Conservation (phyloP, 2,888 invertebrate genomes). For the Aelia acuminata region DNA sequence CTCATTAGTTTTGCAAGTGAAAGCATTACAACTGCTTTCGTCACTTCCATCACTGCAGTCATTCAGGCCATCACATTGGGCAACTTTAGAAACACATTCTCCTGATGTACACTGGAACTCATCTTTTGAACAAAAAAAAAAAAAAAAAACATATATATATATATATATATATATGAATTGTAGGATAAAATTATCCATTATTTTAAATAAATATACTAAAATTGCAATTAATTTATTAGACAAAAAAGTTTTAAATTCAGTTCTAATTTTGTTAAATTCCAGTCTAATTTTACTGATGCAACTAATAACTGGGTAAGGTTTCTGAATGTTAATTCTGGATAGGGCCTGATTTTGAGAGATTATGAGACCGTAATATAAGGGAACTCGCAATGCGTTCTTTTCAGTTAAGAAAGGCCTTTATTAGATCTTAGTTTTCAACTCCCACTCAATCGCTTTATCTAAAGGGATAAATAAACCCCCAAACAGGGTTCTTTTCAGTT, state of each 20-base stretch:
- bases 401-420: no score
- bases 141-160: no score
- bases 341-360: no score
- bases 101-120: conserved; percentile 78
- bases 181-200: not conserved
- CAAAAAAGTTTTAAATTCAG: not conserved
- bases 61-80: conserved; percentile 73
- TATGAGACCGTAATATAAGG: no score
- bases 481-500: no score
- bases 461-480: no score
- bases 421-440: no score
- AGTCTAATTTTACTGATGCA: not conserved
- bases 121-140: conserved; percentile 63
- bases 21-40: conserved; percentile 73
- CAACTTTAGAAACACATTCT: conserved; percentile 75
- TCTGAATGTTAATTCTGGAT: no score
- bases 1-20: conserved; percentile 66
- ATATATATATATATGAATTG: not conserved
- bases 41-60: conserved; percentile 85
- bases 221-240: not conserved
- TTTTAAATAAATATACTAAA: not conserved
- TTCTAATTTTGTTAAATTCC: not conserved
- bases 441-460: no score
- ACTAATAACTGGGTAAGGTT: no score
- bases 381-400: no score